Conservation (phyloP, 2,797 vertebrate genomes). For the Taeniopygia guttata region DNA sequence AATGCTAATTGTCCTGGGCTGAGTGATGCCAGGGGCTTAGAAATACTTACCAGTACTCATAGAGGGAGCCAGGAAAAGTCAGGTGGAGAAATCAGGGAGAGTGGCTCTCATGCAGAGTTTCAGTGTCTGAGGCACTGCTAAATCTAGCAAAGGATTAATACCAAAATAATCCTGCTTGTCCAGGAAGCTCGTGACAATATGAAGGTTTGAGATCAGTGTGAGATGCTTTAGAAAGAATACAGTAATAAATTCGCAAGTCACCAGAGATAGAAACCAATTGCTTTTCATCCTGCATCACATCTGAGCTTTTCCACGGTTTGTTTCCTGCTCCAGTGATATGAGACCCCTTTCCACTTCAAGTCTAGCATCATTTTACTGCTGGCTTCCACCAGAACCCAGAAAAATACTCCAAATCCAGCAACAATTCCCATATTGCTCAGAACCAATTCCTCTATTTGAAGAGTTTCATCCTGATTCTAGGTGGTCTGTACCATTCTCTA, state of each 20-base stretch:
- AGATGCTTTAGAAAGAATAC: neutral
- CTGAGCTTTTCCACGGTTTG: neutral
- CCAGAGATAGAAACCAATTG: neutral
- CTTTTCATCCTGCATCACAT: neutral
- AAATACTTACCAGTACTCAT: neutral
- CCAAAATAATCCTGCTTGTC: conserved; percentile 46
- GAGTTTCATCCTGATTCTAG: neutral
- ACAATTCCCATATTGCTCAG: neutral
- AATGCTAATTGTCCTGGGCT: conserved; percentile 42
- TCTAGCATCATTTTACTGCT: neutral
- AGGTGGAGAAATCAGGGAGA: neutral
- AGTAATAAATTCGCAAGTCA: neutral
- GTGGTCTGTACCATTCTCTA: neutral
- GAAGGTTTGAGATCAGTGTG: conserved; percentile 2
- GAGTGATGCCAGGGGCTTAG: neutral
- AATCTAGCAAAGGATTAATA: conserved; percentile 6
- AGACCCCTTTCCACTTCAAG: neutral
- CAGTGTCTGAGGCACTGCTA: neutral
- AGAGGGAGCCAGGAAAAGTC: conserved; percentile 14
- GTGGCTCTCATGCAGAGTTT: neutral
- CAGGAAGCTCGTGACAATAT: neutral
- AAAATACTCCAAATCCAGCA: neutral
- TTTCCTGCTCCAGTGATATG: neutral
- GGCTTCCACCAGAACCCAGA: neutral
- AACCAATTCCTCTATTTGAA: neutral